phyloP scores from a whole-genome alignment of 2,888 invertebrate genomes.

The Sinhomidia bicolor region DNA sequence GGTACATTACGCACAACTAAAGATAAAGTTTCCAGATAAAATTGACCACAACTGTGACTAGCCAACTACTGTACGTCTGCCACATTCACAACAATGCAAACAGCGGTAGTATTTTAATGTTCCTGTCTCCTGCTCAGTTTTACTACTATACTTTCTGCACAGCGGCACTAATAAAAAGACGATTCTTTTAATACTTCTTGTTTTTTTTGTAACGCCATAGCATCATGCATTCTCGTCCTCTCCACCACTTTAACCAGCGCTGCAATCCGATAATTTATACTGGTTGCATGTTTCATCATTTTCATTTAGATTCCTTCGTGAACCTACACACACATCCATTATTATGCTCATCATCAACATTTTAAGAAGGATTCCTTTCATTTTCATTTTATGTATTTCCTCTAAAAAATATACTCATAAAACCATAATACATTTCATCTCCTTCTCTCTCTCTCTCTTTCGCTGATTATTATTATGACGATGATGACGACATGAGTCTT shows the following conservation, averaged over 20 bases:
- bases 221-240: not conserved
- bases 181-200: slow-evolving; percentile 3
- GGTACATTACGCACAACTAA: no score
- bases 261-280: slow-evolving; percentile 51
- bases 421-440: not conserved
- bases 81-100: no score
- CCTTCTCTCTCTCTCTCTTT: not conserved
- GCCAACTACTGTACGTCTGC: not conserved
- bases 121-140: not conserved
- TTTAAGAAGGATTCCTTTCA: not conserved
- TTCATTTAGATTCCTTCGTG: slow-evolving; percentile 54
- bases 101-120: not conserved
- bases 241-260: not conserved
- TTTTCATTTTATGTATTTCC: slow-evolving; percentile 16
- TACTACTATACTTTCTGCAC: not conserved
- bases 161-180: slow-evolving; percentile 16
- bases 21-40: not conserved
- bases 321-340: not conserved
- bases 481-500: slow-evolving; percentile 62
- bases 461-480: not conserved
- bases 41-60: not conserved
- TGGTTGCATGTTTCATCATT: slow-evolving; percentile 53
- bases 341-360: not conserved
- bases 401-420: slow-evolving; percentile 1
- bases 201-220: not conserved